Evolutionary conservation across 37 sponge, comb jelly and placozoan species (phyloP).

Genomic region (Halisarca cf. caerulea): DNA sequence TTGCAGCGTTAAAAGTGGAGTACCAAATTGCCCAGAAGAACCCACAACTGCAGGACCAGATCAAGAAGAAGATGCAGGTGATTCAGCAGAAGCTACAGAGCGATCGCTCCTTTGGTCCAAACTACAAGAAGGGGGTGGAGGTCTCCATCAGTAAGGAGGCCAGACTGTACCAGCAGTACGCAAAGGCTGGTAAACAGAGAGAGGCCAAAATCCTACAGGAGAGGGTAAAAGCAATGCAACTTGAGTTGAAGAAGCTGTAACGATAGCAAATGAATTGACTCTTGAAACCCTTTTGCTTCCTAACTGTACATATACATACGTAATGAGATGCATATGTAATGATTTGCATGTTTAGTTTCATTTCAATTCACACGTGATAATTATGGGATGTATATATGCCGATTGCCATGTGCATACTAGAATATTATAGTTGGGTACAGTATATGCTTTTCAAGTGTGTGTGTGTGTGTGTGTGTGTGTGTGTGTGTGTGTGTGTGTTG

Average conservation of each 20-base stretch:
- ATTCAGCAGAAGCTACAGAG: constrained; percentile 21
- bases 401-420: too few species aligned
- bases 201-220: constrained; percentile 14
- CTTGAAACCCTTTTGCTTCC: too few species aligned
- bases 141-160: constrained; percentile 1
- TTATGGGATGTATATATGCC: too few species aligned
- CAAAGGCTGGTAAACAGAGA: constrained; percentile 13
- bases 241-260: not conserved
- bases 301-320: too few species aligned
- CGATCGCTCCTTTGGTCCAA: constrained; percentile 19
- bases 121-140: constrained; percentile 23
- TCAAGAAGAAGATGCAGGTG: constrained; percentile 8
- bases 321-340: too few species aligned
- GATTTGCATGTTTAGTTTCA: too few species aligned
- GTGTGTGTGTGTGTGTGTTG: too few species aligned
- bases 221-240: constrained; percentile 4
- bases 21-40: not conserved
- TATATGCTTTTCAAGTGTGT: too few species aligned
- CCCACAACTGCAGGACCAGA: constrained; percentile 22
- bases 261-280: too few species aligned
- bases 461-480: too few species aligned
- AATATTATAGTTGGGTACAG: too few species aligned
- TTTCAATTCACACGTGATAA: too few species aligned
- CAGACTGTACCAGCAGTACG: constrained; percentile 16
- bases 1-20: not conserved